Conservation (phyloP, 2,113 vertebrate genomes). For the Galbula dea region DNA sequence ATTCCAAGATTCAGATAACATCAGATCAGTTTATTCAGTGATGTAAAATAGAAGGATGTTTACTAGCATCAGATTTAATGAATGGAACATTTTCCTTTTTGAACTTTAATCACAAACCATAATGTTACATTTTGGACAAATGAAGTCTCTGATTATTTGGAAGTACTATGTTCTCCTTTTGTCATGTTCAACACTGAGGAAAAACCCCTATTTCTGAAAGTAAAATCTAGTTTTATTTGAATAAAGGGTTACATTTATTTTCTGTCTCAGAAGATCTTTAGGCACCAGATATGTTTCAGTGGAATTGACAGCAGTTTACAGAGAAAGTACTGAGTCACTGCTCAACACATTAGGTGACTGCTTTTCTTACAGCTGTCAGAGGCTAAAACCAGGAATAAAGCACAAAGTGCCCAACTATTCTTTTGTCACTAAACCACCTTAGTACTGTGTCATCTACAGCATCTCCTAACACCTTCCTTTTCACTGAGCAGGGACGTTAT, state of each 20-base stretch:
- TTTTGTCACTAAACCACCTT: background rate
- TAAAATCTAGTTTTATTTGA: background rate
- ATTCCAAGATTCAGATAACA: constrained; percentile 3
- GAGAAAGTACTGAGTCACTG: background rate
- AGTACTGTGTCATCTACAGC: background rate
- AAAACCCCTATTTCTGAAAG: background rate
- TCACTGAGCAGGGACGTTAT: background rate
- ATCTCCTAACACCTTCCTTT: background rate
- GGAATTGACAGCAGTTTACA: background rate
- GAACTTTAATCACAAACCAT: background rate
- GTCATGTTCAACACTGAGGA: background rate
- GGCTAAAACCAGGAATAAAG: background rate
- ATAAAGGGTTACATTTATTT: background rate
- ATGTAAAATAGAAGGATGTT: background rate
- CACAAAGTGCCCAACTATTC: background rate
- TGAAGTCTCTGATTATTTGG: background rate
- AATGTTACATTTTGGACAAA: background rate
- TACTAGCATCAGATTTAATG: background rate
- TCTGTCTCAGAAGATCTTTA: background rate
- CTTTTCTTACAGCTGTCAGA: background rate
- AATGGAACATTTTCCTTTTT: background rate
- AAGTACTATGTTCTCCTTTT: background rate
- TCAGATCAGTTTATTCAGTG: background rate
- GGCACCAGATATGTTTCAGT: background rate
- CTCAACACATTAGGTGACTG: background rate